phyloP scores from a whole-genome alignment of 2,888 invertebrate genomes.

The Tachystola acroxantha region DNA sequence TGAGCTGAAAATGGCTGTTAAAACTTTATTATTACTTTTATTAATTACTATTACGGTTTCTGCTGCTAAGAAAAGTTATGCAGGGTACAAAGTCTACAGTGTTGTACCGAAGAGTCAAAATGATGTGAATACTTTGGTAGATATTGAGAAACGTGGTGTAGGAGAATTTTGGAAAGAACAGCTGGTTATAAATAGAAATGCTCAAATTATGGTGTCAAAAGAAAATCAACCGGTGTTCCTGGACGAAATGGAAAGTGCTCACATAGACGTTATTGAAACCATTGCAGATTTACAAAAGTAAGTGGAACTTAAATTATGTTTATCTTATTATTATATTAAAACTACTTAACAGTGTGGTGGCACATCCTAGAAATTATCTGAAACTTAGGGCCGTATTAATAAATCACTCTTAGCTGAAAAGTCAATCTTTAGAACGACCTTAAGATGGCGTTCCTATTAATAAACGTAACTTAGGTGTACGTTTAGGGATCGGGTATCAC shows the following conservation, averaged over 20 bases:
- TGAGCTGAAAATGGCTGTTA: slow-evolving; percentile 26
- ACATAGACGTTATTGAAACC: slow-evolving; percentile 30
- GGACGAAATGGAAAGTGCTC: slow-evolving; percentile 17
- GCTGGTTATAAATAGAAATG: slow-evolving; percentile 41
- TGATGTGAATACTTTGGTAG: slow-evolving; percentile 63
- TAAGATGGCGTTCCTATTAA: no score
- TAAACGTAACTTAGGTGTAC: no score
- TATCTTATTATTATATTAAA: no score
- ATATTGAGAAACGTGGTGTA: slow-evolving; percentile 51
- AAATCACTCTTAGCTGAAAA: no score
- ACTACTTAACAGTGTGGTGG: no score
- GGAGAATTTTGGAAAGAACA: slow-evolving; percentile 56
- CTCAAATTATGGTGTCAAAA: slow-evolving; percentile 47
- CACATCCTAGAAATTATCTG: no score
- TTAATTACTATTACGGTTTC: slow-evolving; percentile 15
- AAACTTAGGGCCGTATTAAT: no score
- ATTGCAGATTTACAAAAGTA: slow-evolving; percentile 54
- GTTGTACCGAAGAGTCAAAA: slow-evolving; percentile 62
- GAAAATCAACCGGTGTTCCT: slow-evolving; percentile 33
- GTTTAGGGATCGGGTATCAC: no score
- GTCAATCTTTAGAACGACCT: no score
- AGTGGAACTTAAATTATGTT: slow-evolving; percentile 19
- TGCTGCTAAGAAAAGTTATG: slow-evolving; percentile 48
- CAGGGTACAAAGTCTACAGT: slow-evolving; percentile 79
- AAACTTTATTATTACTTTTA: slow-evolving; percentile 20